phyloP scores from a whole-genome alignment of 2,888 invertebrate genomes.

The Eucera pruinosa region DNA sequence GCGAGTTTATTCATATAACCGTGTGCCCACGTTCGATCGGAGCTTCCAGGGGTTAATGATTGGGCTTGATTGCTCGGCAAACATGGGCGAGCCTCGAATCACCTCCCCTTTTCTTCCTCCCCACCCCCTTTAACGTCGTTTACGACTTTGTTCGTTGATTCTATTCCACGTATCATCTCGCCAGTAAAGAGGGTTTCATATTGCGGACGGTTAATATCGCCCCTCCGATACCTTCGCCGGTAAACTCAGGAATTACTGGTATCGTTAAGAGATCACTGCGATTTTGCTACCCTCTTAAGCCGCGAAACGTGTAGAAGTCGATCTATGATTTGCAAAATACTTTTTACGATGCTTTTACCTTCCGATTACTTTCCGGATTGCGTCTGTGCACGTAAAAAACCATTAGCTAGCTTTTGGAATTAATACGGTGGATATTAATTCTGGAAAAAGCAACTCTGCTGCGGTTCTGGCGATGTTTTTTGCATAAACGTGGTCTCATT shows the following conservation, averaged over 20 bases:
- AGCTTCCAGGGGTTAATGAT: conserved; percentile 82
- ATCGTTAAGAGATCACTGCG: neutral
- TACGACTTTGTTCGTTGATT: conserved; percentile 55
- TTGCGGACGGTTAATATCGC: conserved; percentile 34
- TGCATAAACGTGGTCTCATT: too few relatives aligned
- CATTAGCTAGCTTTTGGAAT: too few relatives aligned
- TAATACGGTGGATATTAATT: too few relatives aligned
- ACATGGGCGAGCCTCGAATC: conserved; percentile 82
- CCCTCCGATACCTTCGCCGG: conserved; percentile 6
- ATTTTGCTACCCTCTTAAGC: too few relatives aligned
- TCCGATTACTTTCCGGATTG: too few relatives aligned
- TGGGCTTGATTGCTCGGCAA: conserved; percentile 84
- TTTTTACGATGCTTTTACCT: too few relatives aligned
- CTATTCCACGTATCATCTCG: conserved; percentile 53
- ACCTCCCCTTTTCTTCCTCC: conserved; percentile 56
- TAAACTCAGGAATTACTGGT: neutral
- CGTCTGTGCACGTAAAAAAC: too few relatives aligned
- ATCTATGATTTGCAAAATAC: too few relatives aligned
- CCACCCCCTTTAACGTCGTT: conserved; percentile 58
- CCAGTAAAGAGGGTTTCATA: conserved; percentile 38
- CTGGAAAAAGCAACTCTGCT: too few relatives aligned
- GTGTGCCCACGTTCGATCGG: conserved; percentile 68
- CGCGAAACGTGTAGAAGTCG: too few relatives aligned
- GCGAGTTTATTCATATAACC: conserved; percentile 69
- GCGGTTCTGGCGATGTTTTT: too few relatives aligned